Base-by-base conservation (phyloP, 2,797 vertebrate species). In the Acrossocheilus wenchowensis region DNA sequence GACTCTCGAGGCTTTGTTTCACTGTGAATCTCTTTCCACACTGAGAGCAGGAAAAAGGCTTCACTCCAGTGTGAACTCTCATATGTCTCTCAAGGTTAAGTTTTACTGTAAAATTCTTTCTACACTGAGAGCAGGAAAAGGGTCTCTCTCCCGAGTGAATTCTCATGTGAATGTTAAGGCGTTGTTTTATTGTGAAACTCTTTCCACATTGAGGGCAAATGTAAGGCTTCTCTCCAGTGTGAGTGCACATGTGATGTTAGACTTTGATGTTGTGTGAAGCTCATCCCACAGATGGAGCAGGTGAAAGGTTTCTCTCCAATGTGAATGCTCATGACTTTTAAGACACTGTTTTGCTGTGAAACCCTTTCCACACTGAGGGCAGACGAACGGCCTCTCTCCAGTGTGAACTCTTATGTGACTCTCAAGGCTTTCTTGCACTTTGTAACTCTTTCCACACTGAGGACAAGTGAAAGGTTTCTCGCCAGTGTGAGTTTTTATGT, bases 1-100 rank as follows among this genome's bases (percentile, higher is more conserved):
- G 81, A 60, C 23, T 21, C 17, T 83, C n/a, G 5, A 82, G 66
- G 68, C 54, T 54, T 39, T 72, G 66, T 30, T 69, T 54, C 39
- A 43, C 75, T 17, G 75, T 54, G 54, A 83, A 83, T 4, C 68
- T 36, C 71, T 83, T 83, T 83, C 68, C 69, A 7, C 81, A 83
- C 11, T 54, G 39, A n/a, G 5, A 0, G 68, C 81, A 83, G 1
- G 34, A 0, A 3, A 83, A 83, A 3, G 69, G 81, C 9, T 23
- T 83, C 30, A 57, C 81, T 83, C 81, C 81, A 6, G 50, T 83
- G 68, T 83, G 81, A 73, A 57, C 2, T 64, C 81, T 83, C 50
- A 21, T 60, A 8, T 83, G 81, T 30, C 54, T 60, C 1, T 73
- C 60, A 60, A 82, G 48, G 68, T 39, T 54, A 3, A 41, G 66